Conservation (phyloP, 2,797 vertebrate species). For the Myiothlypis chrysogaster region DNA sequence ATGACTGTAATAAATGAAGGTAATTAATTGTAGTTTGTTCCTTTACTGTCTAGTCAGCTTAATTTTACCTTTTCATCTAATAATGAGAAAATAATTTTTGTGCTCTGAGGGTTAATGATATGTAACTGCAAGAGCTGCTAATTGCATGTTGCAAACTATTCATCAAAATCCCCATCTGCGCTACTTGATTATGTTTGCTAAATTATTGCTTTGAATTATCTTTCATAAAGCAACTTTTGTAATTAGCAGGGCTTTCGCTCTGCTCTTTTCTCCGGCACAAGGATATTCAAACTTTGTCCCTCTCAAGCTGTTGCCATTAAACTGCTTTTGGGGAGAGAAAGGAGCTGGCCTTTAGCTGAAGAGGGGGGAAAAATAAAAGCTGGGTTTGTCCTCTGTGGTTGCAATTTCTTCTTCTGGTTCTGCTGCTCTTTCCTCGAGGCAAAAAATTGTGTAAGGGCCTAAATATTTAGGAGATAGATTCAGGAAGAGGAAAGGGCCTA, state of each 20-base stretch:
- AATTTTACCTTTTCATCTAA: constrained; percentile 96
- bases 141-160: constrained; percentile 99
- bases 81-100: constrained; percentile 99
- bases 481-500: not conserved
- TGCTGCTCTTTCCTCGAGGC: not conserved
- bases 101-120: constrained; percentile 99
- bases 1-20: constrained; percentile 88
- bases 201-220: constrained; percentile 99
- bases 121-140: constrained; percentile 97
- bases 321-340: constrained; percentile 69
- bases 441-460: not conserved
- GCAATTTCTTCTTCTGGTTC: not conserved
- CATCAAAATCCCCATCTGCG: constrained; percentile 99
- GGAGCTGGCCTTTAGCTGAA: constrained; percentile 64
- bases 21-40: constrained; percentile 88
- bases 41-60: constrained; percentile 98
- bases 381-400: not conserved
- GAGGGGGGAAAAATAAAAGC: constrained; percentile 15
- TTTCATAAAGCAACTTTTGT: constrained; percentile 99
- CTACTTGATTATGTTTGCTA: constrained; percentile 97
- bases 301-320: constrained; percentile 74
- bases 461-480: not conserved
- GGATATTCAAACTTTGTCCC: constrained; percentile 79
- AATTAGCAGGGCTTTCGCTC: constrained; percentile 90
- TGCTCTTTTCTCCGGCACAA: constrained; percentile 87